These are phyloP conservation scores for Therioaphis trifolii DNA, from an alignment of 2,888 invertebrate genomes.

Conservation along the genomic window DNA sequence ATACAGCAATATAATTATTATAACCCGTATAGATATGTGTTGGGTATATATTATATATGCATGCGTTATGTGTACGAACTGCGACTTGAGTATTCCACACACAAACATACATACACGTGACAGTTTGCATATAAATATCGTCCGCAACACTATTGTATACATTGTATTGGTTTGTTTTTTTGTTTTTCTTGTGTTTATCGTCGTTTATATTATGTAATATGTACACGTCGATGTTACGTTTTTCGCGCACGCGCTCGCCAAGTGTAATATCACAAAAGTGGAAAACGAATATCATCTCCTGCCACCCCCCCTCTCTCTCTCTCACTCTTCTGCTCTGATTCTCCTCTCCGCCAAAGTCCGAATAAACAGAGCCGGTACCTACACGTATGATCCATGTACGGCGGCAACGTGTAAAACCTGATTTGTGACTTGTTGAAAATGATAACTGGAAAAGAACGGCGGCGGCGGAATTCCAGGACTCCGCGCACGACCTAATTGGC, in stretches of 20 bases:
- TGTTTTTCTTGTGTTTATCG: background rate
- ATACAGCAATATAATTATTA: too few species aligned
- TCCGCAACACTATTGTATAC: background rate
- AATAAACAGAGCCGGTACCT: background rate
- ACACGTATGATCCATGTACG: slow-evolving; percentile 50
- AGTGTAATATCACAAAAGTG: background rate
- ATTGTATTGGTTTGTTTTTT: background rate
- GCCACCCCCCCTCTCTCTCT: background rate
- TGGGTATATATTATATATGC: too few species aligned
- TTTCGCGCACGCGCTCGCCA: background rate
- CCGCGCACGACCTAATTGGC: slow-evolving; percentile 56
- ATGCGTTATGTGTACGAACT: background rate
- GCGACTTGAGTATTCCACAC: slow-evolving; percentile 30
- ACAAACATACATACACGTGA: background rate
- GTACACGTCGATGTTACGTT: background rate
- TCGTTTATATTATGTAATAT: background rate
- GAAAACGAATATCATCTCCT: background rate
- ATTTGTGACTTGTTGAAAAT: slow-evolving; percentile 57
- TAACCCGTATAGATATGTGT: too few species aligned
- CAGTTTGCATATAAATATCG: slow-evolving; percentile 13
- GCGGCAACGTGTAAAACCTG: slow-evolving; percentile 49
- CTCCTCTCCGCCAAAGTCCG: too few species aligned
- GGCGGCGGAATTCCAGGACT: slow-evolving; percentile 50
- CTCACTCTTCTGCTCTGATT: background rate
- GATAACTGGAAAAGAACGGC: slow-evolving; percentile 36